Base-by-base conservation (phyloP, 2,797 vertebrate species). In the Mus caroli region DNA sequence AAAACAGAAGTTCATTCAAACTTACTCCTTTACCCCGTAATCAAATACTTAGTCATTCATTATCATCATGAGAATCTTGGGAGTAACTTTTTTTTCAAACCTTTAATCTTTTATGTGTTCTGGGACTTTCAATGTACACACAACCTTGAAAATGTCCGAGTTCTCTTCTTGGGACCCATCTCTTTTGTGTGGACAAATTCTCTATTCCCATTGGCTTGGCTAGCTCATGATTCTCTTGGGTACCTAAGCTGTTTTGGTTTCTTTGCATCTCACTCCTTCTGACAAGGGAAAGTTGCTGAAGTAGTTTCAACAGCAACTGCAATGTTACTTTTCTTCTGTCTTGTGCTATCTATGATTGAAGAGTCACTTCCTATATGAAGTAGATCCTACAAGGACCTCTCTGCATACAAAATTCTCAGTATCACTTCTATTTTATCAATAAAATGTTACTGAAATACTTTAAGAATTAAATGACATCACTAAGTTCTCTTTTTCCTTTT, bases 291-390 rank as follows among this genome's bases (percentile, higher is more conserved):
- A 54, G 60, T 83, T 69, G 40, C 26, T 83, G 83, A 91, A 88
- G 77, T 89, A 56, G 85, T 79, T 79, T 95, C 31, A 88, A 6
- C n/a, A 60, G 37, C 87, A 43, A 20, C 34, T 62, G 2, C 19
- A 28, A 17, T 86, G 73, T 96, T 92, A n/a, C 89, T 83, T 87
- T 54, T 89, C 52, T 90, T 88, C 69, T 86, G 28, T 89, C 62
- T 76, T 83, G 10, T 52, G 24, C n/a, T 79, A 10, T 76, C 60
- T 94, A 46, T 78, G 60, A 22, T 67, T 88, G 67, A 95, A 43
- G 37, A 97, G 58, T 84, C 24, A 60, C 37, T 92, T 85, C 40
- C 40, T 43, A 1, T 79, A 46, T 92, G 40, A 92, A n/a, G 40
- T 62, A 34, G 56, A 22, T 92, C 52, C 62, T 88, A 76, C 11